These are phyloP conservation scores for Cyphomyrus discorhynchus DNA, from an alignment of 2,113 vertebrate genomes.

Conservation along the genomic window DNA sequence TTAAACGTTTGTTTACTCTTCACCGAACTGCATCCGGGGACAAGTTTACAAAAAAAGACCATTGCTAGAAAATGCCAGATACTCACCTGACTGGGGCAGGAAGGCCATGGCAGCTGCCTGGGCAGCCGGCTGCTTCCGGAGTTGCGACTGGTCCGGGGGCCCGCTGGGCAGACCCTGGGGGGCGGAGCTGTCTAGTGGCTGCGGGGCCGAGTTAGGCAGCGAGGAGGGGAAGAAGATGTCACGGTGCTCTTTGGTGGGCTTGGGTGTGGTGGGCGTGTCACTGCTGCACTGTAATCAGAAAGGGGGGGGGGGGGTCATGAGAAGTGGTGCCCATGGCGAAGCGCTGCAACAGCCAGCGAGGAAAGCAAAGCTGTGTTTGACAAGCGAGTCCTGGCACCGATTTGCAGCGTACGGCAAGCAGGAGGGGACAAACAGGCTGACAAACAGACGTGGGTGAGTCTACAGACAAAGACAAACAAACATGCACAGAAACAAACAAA, in stretches of 20 bases:
- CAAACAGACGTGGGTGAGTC: background rate
- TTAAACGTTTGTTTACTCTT: background rate
- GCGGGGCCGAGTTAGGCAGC: conserved; percentile 49
- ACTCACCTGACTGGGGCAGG: conserved; percentile 53
- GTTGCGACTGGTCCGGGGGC: conserved; percentile 50
- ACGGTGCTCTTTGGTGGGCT: conserved; percentile 76
- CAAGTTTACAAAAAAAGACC: background rate
- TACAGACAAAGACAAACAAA: background rate
- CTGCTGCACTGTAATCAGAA: conserved; percentile 58
- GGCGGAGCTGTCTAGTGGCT: conserved; percentile 52
- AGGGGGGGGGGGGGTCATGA: background rate
- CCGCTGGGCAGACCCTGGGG: conserved; percentile 51
- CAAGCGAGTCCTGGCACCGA: background rate
- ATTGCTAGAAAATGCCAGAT: background rate
- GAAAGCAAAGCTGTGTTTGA: background rate
- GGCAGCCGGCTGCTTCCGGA: conserved; percentile 33
- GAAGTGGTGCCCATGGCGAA: background rate
- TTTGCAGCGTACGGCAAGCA: background rate
- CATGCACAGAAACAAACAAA: background rate
- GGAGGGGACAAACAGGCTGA: background rate
- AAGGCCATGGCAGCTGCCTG: conserved; percentile 38
- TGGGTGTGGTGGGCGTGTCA: conserved; percentile 84
- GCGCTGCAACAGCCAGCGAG: background rate
- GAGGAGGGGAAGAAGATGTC: conserved; percentile 79
- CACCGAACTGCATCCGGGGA: background rate